Percentiles rank a stretch among this genome's conserved stretches.
These are phyloP conservation scores for Butorides virescens DNA, from an alignment of 2,113 vertebrate genomes.

Conservation along the genomic window DNA sequence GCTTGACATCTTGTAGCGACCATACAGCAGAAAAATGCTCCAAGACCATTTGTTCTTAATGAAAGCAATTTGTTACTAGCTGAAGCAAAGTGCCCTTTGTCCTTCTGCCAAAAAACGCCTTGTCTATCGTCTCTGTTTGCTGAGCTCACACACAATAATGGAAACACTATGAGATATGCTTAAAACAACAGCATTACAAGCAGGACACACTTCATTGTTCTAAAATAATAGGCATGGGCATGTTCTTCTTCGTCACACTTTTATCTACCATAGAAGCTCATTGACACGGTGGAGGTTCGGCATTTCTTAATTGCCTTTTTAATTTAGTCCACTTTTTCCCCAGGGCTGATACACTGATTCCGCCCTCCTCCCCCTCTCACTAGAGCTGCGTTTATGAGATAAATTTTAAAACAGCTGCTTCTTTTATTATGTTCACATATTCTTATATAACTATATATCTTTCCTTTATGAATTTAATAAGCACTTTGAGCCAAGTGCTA, in stretches of 20 bases:
- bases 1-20: not conserved
- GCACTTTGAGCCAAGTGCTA: not conserved
- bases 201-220: conserved; percentile 33
- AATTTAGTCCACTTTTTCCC: conserved; percentile 43
- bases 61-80: conserved; percentile 71
- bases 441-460: conserved; percentile 11
- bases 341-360: not conserved
- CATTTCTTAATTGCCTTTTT: conserved; percentile 65
- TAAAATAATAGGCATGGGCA: conserved; percentile 18
- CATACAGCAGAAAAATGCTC: conserved; percentile 51
- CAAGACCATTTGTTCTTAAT: conserved; percentile 68
- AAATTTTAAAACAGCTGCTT: conserved; percentile 27
- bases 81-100: conserved; percentile 65
- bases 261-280: conserved; percentile 18
- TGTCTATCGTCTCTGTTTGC: conserved; percentile 5
- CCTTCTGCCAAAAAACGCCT: conserved; percentile 51
- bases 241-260: conserved; percentile 2
- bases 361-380: not conserved
- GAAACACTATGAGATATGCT: conserved; percentile 9
- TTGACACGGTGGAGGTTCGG: not conserved
- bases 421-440: not conserved
- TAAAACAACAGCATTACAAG: conserved; percentile 49
- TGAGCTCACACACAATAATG: conserved; percentile 43
- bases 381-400: not conserved
- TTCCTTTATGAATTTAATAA: conserved; percentile 34